Evolutionary conservation across 2,113 vertebrate species (phyloP), one percentile per base, ranked within the genome.

Genomic region (Cololabis saira): DNA sequence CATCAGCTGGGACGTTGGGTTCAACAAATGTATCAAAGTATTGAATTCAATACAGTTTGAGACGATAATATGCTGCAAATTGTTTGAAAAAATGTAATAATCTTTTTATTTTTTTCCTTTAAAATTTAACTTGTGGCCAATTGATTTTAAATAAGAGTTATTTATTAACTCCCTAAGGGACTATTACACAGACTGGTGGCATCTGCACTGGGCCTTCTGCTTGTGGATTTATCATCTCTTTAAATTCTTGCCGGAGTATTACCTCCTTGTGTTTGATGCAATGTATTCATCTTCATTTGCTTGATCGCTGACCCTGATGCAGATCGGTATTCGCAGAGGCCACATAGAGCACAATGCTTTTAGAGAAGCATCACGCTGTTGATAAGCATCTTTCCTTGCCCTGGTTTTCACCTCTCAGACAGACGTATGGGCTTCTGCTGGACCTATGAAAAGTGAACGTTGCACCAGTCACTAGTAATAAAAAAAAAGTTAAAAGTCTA

Each of bases 191-290:
- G 0, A 16, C 45, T 22, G n/a, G 14, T 63, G 21, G 17, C 33
- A 17, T 11, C 47, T 53, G 0, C 3, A 7, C 5, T 21, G 3
- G 3, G 22, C 33, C 60, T 56, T 27, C 9, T 74, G 22, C 67
- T 55, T 65, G 12, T 45, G 40, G 4, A 41, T 75, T 53, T 49
- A 10, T 61, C 18, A 49, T 66, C 47, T 16, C 50, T 61, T 66
- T 48, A 22, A 27, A 43, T 62, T 67, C 11, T 17, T 18, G 1
- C 47, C 49, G 48, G 42, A 48, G 6, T 41, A 63, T 11, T 66
- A 13, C 57, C 22, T 41, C 11, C 27, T 48, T 52, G 9, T 64
- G 44, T 12, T 57, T 50, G 24, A 37, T 56, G 48, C 59, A 30
- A 48, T 49, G 41, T 37, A n/a, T 49, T 73, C 13, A 67, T 22